phyloP scores from a whole-genome alignment of 2,797 vertebrate species.

The Pseudomugil gertrudae region DNA sequence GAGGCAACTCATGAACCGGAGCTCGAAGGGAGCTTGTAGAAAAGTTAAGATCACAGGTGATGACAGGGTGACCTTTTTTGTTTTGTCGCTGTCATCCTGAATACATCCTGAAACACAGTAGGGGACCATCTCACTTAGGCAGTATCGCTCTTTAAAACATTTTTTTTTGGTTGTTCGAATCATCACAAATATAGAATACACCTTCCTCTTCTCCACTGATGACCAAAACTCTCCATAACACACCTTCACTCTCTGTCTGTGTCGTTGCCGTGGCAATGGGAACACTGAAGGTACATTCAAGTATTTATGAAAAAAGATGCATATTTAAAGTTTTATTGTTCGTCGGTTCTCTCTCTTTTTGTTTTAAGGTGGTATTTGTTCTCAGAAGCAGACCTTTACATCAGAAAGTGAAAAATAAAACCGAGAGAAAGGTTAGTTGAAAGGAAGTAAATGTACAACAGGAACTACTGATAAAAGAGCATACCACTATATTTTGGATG shows the following conservation, averaged over 20 bases:
- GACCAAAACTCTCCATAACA: conserved; percentile 53
- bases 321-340: conserved; percentile 78
- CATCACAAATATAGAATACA: conserved; percentile 24
- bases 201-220: conserved; percentile 13
- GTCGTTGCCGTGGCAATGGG: conserved; percentile 56
- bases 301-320: conserved; percentile 90
- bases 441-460: conserved; percentile 55
- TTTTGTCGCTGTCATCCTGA: conserved; percentile 19
- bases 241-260: conserved; percentile 39
- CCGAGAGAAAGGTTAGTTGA: conserved; percentile 40
- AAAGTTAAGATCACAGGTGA: conserved; percentile 34
- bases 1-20: conserved; percentile 44
- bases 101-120: conserved; percentile 18
- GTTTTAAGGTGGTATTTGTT: conserved; percentile 41
- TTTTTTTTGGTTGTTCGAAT: conserved; percentile 16
- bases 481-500: conserved; percentile 55
- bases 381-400: conserved; percentile 44
- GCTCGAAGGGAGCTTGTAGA: conserved; percentile 41
- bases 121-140: conserved; percentile 21
- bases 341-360: conserved; percentile 45
- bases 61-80: conserved; percentile 23
- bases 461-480: conserved; percentile 69
- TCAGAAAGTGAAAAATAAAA: conserved; percentile 25
- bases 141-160: conserved; percentile 12
- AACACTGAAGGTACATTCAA: conserved; percentile 88